These are phyloP conservation scores for Eriocheir sinensis DNA, from an alignment of 1,140 invertebrate genomes.

Conservation along the genomic window DNA sequence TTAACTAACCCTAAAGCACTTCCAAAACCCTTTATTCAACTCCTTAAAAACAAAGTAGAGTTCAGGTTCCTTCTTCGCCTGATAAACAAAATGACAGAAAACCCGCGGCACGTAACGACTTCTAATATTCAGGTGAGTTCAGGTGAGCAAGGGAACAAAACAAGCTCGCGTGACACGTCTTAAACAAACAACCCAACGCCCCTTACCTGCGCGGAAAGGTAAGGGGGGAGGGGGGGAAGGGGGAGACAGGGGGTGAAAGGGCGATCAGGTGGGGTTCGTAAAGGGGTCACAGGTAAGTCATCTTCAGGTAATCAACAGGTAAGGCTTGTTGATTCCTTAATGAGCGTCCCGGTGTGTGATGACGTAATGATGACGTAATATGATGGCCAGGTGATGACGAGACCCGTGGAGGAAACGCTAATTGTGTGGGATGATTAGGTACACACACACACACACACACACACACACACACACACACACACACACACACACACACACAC, in stretches of 20 bases:
- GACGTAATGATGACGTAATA: not conserved
- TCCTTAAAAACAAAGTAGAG: too few species aligned
- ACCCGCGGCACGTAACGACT: not conserved
- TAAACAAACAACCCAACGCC: not conserved
- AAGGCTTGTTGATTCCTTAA: not conserved
- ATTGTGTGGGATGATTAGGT: too few species aligned
- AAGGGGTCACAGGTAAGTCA: not conserved
- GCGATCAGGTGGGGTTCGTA: not conserved
- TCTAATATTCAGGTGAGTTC: not conserved
- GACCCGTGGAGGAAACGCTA: too few species aligned
- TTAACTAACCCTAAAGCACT: too few species aligned
- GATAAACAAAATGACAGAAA: not conserved
- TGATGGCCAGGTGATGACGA: too few species aligned
- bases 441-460: conserved; percentile 12
- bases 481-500: conserved; percentile 21
- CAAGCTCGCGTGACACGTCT: not conserved
- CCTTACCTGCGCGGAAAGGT: not conserved
- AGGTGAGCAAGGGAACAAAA: not conserved
- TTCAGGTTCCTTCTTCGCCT: not conserved
- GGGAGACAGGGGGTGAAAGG: not conserved
- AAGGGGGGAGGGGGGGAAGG: not conserved
- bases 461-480: conserved; percentile 39
- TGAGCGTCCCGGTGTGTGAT: not conserved
- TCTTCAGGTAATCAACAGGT: not conserved
- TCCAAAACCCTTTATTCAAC: too few species aligned